These are phyloP conservation scores for Gadus macrocephalus DNA, from an alignment of 2,113 vertebrate species.

Conservation along the genomic window DNA sequence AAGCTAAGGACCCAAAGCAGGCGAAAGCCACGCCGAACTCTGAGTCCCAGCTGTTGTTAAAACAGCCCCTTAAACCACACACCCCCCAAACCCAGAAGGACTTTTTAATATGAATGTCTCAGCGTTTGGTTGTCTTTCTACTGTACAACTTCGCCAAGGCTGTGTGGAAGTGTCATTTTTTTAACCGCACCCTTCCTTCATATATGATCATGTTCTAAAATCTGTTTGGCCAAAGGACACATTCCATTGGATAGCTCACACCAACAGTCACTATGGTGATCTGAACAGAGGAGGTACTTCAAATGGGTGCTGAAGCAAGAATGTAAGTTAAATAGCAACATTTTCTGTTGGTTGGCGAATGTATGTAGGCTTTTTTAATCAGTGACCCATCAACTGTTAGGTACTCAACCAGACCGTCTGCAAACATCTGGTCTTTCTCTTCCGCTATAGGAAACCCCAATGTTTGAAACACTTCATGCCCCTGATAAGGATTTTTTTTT, in stretches of 20 bases:
- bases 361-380: conserved; percentile 59
- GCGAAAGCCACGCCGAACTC: conserved; percentile 69
- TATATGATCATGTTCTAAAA: conserved; percentile 5
- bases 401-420: conserved; percentile 59
- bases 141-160: conserved; percentile 68
- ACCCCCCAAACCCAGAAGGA: conserved; percentile 82
- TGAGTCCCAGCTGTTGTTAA: conserved; percentile 69
- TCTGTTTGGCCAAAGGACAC: not conserved
- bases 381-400: conserved; percentile 57
- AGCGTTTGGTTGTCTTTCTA: conserved; percentile 66
- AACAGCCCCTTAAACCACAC: conserved; percentile 75
- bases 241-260: conserved; percentile 21
- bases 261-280: conserved; percentile 10
- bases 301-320: conserved; percentile 48
- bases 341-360: conserved; percentile 64
- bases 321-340: conserved; percentile 68
- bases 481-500: conserved; percentile 29
- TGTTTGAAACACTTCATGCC: conserved; percentile 27
- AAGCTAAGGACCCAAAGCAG: conserved; percentile 72
- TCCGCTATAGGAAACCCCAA: conserved; percentile 13
- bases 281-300: conserved; percentile 24
- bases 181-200: conserved; percentile 54
- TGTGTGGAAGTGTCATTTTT: conserved; percentile 60
- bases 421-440: conserved; percentile 45
- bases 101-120: conserved; percentile 80